Percentiles rank a stretch among this genome's conserved stretches.
Evolutionary conservation across 2,113 vertebrate genomes (phyloP).

Genomic region (Mixornis gularis): DNA sequence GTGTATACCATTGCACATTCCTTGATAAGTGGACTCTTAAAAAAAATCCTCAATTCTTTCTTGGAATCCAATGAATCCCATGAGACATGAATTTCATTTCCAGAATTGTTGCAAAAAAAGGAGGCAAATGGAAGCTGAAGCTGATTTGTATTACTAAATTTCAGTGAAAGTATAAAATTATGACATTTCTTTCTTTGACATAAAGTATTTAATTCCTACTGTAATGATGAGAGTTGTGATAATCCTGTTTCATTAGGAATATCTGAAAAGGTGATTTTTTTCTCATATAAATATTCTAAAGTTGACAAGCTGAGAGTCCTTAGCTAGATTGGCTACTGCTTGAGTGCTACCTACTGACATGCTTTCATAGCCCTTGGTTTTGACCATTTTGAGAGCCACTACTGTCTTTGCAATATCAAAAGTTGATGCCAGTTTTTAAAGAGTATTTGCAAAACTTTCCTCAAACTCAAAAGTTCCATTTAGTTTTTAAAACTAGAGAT

Average conservation of each 20-base stretch:
- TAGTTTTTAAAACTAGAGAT: not conserved
- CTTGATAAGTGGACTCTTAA: not conserved
- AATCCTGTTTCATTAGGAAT: not conserved
- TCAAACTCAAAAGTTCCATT: not conserved
- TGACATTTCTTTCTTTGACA: not conserved
- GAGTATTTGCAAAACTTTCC: not conserved
- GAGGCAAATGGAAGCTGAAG: not conserved
- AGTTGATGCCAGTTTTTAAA: not conserved
- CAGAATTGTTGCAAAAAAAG: not conserved
- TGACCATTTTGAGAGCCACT: not conserved
- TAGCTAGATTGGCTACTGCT: not conserved
- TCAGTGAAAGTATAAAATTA: not conserved
- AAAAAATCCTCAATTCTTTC: not conserved
- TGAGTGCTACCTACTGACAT: not conserved
- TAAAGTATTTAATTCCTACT: not conserved
- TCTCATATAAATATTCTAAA: not conserved
- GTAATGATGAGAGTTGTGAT: not conserved
- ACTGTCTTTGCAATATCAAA: not conserved
- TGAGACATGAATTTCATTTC: not conserved
- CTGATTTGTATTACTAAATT: not conserved
- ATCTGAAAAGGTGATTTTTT: not conserved
- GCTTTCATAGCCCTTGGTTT: not conserved
- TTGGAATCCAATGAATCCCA: not conserved
- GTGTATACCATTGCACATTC: not conserved
- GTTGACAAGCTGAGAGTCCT: not conserved